Evolutionary conservation across 2,888 invertebrate species (phyloP).

Genomic region (Rhimphoctona megacephalus): DNA sequence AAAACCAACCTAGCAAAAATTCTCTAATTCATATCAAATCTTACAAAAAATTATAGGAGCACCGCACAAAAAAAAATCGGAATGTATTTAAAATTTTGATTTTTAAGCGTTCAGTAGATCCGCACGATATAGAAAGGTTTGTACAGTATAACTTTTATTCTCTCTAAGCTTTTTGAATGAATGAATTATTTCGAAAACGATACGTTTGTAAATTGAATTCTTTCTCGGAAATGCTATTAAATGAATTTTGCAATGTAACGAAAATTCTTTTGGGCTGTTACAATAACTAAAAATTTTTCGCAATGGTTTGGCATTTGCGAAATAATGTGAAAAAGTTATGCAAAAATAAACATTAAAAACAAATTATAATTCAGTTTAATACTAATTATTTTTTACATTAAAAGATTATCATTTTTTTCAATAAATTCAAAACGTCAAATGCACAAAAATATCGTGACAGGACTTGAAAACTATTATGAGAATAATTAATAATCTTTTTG

Average conservation of each 20-base stretch:
- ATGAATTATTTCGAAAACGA: background rate
- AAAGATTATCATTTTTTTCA: too few species aligned
- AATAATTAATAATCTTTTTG: too few species aligned
- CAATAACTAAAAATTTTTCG: background rate
- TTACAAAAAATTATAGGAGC: too few species aligned
- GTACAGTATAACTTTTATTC: constrained; percentile 17
- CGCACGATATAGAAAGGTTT: background rate
- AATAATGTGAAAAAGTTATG: background rate
- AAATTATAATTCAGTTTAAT: background rate
- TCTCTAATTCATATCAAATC: too few species aligned
- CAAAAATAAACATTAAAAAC: background rate
- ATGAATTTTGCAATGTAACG: background rate
- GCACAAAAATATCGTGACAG: background rate
- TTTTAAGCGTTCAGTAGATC: background rate
- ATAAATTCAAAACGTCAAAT: background rate
- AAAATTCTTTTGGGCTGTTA: background rate
- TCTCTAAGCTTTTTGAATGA: constrained; percentile 11
- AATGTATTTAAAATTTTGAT: constrained; percentile 59
- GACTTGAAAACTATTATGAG: too few species aligned
- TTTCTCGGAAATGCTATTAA: background rate
- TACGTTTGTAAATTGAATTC: background rate
- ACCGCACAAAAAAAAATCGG: too few species aligned
- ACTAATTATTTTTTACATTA: background rate
- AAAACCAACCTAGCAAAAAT: too few species aligned
- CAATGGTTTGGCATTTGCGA: background rate